These are phyloP conservation scores for Myripristis murdjan DNA, from an alignment of 2,797 vertebrate genomes.

Conservation along the genomic window DNA sequence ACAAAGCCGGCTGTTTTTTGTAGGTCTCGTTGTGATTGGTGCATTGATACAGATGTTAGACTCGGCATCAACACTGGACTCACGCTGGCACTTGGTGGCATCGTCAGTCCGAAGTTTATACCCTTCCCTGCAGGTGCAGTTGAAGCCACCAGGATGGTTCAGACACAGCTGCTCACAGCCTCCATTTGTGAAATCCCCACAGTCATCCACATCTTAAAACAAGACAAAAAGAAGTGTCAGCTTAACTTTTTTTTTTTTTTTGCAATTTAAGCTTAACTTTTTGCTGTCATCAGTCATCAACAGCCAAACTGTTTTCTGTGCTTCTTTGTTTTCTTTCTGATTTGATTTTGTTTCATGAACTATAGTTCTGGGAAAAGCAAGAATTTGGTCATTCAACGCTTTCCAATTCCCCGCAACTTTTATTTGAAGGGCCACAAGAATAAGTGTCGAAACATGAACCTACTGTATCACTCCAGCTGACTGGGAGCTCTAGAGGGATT, in stretches of 20 bases:
- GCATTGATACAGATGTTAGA: neutral
- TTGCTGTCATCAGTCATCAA: neutral
- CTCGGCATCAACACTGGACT: conserved; percentile 73
- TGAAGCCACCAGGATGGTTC: conserved; percentile 83
- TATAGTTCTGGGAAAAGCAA: too few relatives aligned
- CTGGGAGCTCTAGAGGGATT: neutral
- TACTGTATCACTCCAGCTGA: conserved; percentile 22
- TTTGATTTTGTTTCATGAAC: conserved; percentile 8
- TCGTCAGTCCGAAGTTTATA: conserved; percentile 81
- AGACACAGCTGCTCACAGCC: conserved; percentile 88
- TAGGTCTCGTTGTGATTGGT: neutral
- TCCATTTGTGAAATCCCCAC: conserved; percentile 85
- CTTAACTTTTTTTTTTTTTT: too few relatives aligned
- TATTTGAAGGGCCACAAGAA: too few relatives aligned
- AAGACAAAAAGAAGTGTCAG: conserved; percentile 18
- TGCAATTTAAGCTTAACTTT: neutral
- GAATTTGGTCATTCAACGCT: too few relatives aligned
- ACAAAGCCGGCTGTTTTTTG: neutral
- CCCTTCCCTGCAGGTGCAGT: conserved; percentile 85
- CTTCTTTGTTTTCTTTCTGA: neutral
- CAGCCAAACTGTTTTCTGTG: neutral
- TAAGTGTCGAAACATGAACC: too few relatives aligned
- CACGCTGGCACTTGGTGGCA: conserved; percentile 84
- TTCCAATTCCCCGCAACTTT: too few relatives aligned
- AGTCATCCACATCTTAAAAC: conserved; percentile 86